Evolutionary conservation across 2,888 invertebrate genomes (phyloP), one percentile per base, ranked within the genome.

Genomic region (Drosophila meridiana): DNA sequence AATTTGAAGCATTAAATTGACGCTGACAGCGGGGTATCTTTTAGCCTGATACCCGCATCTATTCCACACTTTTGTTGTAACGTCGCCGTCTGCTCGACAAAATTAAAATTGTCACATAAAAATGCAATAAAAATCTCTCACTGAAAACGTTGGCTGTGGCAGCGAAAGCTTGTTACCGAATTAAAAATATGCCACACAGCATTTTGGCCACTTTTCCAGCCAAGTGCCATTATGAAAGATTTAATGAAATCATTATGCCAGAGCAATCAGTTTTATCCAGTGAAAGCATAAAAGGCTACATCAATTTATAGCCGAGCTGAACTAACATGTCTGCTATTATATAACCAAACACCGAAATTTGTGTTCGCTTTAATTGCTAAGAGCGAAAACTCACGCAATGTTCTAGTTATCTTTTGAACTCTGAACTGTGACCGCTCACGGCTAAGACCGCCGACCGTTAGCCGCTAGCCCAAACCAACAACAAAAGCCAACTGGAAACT

Each of bases 151-250:
- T 72, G 72, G 47, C 73, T 55, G 60, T 59, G 69, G 11, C 40
- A 56, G 85, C 78, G 89, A 87, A 89, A 89, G 89, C 89, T 85
- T 83, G 82, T 87, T 85, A 76, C 83, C 73, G 70, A 84, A 79
- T 80, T 76, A 77, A 83, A 83, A 85, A 83, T 82, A 69, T 73
- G 71, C 36, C 76, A 42, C 73, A 30, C 56, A 45, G 74, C 69
- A 75, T 66, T 83, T 73, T 64, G 71, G 68, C 64, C 76, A 58
- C 52, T 69, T 65, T 74, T 47, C 13, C 57, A 43, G 57, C 42
- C 81, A 74, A 86, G 83, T 86, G 83, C n/a, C 89, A 86, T 85
- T 85, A 83, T 77, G 69, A 74, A 58, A 79, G 75, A 86, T 86
- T 70, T 83, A 79, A 88, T 81, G 71, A 73, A 83, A 83, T 81